phyloP scores from a whole-genome alignment of 2,797 vertebrate genomes.

The Poeciliopsis paucimaculata region DNA sequence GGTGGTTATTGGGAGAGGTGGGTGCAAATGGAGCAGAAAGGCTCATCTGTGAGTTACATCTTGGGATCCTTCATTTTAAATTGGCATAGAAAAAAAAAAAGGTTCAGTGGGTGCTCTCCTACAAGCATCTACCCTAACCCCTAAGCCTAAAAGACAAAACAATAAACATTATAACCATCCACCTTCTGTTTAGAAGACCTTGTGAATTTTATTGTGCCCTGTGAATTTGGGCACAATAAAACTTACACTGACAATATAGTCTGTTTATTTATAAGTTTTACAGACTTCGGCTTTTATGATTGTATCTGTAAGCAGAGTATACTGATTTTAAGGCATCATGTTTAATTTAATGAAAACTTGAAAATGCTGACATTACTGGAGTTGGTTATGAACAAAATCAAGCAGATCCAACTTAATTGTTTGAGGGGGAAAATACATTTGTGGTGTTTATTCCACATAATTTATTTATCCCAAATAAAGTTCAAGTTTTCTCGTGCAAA shows the following conservation, averaged over 20 bases:
- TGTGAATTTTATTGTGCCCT: neutral
- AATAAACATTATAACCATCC: neutral
- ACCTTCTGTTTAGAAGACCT: neutral
- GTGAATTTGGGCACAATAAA: neutral
- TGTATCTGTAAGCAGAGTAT: neutral
- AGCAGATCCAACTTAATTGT: neutral
- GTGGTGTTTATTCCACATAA: neutral
- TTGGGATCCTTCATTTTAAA: constrained; percentile 36
- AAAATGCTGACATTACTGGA: neutral
- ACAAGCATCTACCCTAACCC: neutral
- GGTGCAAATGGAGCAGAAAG: constrained; percentile 61
- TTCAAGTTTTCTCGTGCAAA: neutral
- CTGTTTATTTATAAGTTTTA: neutral
- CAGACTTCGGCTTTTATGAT: neutral
- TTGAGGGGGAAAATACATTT: neutral
- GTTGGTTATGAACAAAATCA: neutral
- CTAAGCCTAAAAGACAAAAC: neutral
- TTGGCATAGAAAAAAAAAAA: neutral
- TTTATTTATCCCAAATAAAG: neutral
- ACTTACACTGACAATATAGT: neutral
- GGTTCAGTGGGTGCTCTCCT: neutral
- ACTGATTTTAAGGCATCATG: neutral
- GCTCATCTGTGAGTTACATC: constrained; percentile 58
- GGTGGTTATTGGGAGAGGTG: constrained; percentile 28
- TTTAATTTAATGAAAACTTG: neutral